These are phyloP conservation scores for Cryptoblepharus egeriae DNA, from an alignment of 2,797 vertebrate genomes.

Conservation along the genomic window DNA sequence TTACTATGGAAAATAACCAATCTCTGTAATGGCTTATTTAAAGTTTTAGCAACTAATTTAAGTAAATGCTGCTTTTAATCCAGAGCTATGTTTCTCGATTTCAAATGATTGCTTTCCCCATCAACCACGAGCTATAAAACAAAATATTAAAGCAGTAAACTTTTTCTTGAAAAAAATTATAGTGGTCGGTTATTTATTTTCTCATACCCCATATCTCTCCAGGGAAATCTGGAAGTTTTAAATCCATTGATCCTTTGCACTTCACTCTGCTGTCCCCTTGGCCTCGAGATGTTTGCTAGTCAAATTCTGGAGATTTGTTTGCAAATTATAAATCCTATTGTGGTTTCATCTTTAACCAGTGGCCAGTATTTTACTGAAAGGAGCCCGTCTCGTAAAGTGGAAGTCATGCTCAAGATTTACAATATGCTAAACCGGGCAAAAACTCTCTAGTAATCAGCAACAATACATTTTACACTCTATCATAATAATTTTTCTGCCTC, in stretches of 20 bases:
- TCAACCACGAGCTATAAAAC: constrained; percentile 24
- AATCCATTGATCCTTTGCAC: constrained; percentile 49
- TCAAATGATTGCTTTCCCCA: constrained; percentile 26
- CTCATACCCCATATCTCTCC: constrained; percentile 48
- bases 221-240: constrained; percentile 58
- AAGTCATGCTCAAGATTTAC: constrained; percentile 73
- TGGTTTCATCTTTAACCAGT: constrained; percentile 52
- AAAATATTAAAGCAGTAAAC: constrained; percentile 49
- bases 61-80: constrained; percentile 44
- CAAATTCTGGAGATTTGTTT: constrained; percentile 57
- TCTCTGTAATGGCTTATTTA: constrained; percentile 40
- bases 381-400: constrained; percentile 43
- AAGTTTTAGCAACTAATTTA: constrained; percentile 45
- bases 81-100: constrained; percentile 2
- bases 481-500: constrained; percentile 72
- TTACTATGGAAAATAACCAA: constrained; percentile 38
- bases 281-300: constrained; percentile 38
- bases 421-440: constrained; percentile 73
- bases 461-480: constrained; percentile 72
- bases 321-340: constrained; percentile 56
- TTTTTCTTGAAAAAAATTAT: constrained; percentile 46
- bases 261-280: constrained; percentile 39
- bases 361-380: constrained; percentile 57
- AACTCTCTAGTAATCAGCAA: constrained; percentile 74
- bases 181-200: constrained; percentile 46